A percentile compares a stretch with the other conserved stretches of the same genome.
Evolutionary conservation across 2,113 vertebrate genomes (phyloP).

Genomic region (Agapornis roseicollis): DNA sequence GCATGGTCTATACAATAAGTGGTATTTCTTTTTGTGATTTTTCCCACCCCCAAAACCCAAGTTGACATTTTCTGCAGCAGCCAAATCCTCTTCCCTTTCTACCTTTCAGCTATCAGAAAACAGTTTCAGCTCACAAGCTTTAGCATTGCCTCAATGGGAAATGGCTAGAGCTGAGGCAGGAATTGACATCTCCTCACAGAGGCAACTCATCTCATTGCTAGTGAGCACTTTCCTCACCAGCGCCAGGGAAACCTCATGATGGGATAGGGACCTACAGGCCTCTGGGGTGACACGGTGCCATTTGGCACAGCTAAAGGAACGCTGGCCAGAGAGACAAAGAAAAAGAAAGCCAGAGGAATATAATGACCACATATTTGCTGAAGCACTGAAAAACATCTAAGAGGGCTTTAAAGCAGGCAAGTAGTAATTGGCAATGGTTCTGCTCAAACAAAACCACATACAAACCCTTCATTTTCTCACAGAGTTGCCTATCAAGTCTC

Average conservation of each 20-base stretch:
- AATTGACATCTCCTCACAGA: not conserved
- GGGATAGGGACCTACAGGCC: not conserved
- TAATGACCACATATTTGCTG: not conserved
- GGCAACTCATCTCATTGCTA: not conserved
- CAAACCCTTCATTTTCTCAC: not conserved
- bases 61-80: not conserved
- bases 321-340: not conserved
- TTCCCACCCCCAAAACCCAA: not conserved
- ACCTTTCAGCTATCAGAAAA: not conserved
- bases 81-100: not conserved
- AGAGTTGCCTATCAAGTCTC: not conserved
- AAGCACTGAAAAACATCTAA: not conserved
- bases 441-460: not conserved
- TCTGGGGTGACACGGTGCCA: not conserved
- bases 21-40: not conserved
- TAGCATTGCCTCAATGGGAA: fast-evolving
- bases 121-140: not conserved
- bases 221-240: not conserved
- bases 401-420: not conserved
- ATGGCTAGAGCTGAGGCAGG: not conserved
- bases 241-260: not conserved
- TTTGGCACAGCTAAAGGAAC: not conserved
- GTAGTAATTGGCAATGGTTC: not conserved
- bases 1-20: not conserved
- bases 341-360: not conserved